These are phyloP conservation scores for Dinoponera quadriceps DNA, from an alignment of 1,140 invertebrate genomes.

Conservation along the genomic window DNA sequence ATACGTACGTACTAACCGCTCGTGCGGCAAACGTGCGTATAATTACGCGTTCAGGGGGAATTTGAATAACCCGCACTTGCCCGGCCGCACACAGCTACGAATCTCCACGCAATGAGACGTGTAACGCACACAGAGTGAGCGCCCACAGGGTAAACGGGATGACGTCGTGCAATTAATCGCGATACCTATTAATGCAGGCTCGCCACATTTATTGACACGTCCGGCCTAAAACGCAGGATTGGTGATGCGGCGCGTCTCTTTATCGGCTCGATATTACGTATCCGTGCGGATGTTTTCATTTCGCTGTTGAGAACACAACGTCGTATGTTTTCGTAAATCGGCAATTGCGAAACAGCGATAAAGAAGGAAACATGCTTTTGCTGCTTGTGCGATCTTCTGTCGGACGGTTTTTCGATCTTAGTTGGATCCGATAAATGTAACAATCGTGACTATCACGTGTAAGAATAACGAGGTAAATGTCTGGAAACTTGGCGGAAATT, in stretches of 20 bases:
- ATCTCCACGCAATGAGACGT: constrained; percentile 31
- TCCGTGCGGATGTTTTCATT: too few species aligned
- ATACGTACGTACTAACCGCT: constrained; percentile 24
- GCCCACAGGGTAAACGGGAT: constrained; percentile 20
- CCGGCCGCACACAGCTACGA: constrained; percentile 33
- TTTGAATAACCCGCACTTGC: constrained; percentile 65
- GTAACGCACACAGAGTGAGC: neutral
- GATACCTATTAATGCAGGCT: constrained; percentile 5
- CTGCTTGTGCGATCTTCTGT: neutral
- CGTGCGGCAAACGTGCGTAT: constrained; percentile 61
- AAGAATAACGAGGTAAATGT: constrained; percentile 40
- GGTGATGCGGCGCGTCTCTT: neutral
- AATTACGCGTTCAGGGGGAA: constrained; percentile 68
- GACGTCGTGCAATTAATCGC: constrained; percentile 33
- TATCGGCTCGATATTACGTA: neutral
- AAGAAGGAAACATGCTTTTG: neutral
- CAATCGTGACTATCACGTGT: neutral
- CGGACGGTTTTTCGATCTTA: neutral
- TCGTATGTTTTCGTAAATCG: neutral
- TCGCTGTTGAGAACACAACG: too few species aligned
- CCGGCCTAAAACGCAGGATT: neutral
- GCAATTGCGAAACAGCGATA: neutral
- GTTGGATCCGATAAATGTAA: neutral
- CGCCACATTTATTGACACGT: neutral
- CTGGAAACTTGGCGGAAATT: constrained; percentile 41